Evolutionary conservation across 2,797 vertebrate species (phyloP).

Genomic region (Microhierax caerulescens): DNA sequence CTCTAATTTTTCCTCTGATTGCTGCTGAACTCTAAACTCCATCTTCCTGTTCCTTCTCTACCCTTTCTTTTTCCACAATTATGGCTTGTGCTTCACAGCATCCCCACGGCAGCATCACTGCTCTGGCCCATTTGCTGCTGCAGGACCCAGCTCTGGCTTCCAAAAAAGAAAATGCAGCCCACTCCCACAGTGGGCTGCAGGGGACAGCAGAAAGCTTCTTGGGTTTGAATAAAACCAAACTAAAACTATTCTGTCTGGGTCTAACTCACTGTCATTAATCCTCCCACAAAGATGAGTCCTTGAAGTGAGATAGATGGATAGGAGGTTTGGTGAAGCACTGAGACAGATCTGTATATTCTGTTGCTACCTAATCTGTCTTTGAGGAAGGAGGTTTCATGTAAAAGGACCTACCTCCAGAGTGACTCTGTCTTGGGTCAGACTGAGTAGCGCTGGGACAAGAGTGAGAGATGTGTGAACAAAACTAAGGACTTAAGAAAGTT

Average conservation of each 20-base stretch:
- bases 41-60: not conserved
- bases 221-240: not conserved
- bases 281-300: not conserved
- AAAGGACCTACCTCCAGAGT: not conserved
- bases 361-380: not conserved
- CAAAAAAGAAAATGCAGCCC: conserved; percentile 72
- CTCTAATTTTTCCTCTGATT: not conserved
- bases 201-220: not conserved
- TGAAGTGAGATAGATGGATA: not conserved
- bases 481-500: not conserved
- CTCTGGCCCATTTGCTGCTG: conserved; percentile 71
- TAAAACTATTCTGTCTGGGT: not conserved
- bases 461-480: not conserved
- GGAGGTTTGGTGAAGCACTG: not conserved
- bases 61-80: not conserved
- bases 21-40: not conserved
- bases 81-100: not conserved
- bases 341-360: not conserved
- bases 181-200: not conserved
- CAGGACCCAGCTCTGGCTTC: conserved; percentile 36
- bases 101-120: not conserved
- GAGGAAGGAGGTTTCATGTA: not conserved
- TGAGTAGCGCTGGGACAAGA: not conserved
- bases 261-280: not conserved
- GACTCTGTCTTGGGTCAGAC: not conserved